phyloP scores from a whole-genome alignment of 1,140 invertebrate species.

The Aricia agestis region DNA sequence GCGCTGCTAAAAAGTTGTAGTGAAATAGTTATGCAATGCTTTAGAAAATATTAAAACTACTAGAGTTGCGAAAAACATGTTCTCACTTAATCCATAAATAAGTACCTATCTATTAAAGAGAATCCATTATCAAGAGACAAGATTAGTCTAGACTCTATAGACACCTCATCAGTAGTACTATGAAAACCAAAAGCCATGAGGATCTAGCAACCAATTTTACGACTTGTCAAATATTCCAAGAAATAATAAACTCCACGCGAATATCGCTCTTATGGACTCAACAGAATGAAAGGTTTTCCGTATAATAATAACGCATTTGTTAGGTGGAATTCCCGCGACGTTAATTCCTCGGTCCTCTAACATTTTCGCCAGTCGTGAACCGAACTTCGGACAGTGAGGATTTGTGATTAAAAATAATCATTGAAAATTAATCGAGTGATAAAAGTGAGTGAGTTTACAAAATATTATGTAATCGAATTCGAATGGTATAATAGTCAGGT shows the following conservation, averaged over 20 bases:
- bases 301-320: background rate
- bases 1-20: too few species aligned
- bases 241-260: background rate
- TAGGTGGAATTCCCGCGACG: background rate
- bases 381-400: background rate
- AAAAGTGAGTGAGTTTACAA: background rate
- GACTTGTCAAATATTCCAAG: too few species aligned
- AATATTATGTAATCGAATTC: background rate
- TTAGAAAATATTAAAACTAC: too few species aligned
- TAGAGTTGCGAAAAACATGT: too few species aligned
- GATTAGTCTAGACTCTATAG: too few species aligned
- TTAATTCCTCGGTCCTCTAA: background rate
- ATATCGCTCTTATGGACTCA: background rate
- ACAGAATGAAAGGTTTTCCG: background rate
- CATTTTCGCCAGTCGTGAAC: background rate
- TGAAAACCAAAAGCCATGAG: background rate
- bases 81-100: too few species aligned
- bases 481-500: too few species aligned
- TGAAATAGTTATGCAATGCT: too few species aligned
- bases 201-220: background rate
- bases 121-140: too few species aligned
- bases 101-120: too few species aligned
- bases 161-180: too few species aligned
- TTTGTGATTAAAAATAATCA: background rate
- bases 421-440: background rate